phyloP scores from a whole-genome alignment of 2,113 vertebrate genomes.

The Isichthys henryi region DNA sequence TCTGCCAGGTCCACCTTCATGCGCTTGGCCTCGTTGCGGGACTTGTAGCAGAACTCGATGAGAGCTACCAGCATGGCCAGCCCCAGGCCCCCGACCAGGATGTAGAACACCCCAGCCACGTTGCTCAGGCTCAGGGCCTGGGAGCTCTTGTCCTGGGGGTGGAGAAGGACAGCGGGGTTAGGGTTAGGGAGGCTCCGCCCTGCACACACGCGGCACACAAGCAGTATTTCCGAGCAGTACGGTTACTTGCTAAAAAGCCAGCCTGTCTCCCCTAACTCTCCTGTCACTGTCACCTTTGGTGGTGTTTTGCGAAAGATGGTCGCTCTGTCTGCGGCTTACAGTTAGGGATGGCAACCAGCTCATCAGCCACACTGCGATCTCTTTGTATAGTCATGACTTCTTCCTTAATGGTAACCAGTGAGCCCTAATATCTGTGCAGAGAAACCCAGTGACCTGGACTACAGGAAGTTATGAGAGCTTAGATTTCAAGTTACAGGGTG shows the following conservation, averaged over 20 bases:
- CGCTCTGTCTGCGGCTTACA: not conserved
- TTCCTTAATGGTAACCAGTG: not conserved
- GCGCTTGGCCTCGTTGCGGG: constrained; percentile 98
- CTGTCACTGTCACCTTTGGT: not conserved
- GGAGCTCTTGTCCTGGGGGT: constrained; percentile 88
- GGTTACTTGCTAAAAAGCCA: not conserved
- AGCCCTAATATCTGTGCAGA: not conserved
- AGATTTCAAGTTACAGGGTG: not conserved
- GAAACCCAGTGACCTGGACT: not conserved
- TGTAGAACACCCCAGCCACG: constrained; percentile 99
- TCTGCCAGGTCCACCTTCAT: constrained; percentile 98
- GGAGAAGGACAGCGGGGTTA: constrained; percentile 50
- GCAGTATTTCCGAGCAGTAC: not conserved
- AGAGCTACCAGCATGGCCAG: constrained; percentile 99
- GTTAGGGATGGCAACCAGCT: not conserved
- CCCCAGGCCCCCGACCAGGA: constrained; percentile 98
- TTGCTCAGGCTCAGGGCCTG: constrained; percentile 98
- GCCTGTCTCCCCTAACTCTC: not conserved
- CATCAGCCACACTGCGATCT: not conserved
- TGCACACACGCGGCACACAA: constrained; percentile 13
- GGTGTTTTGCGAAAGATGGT: not conserved
- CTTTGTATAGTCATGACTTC: not conserved
- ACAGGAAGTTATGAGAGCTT: not conserved
- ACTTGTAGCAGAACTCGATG: constrained; percentile 99
- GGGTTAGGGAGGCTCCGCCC: constrained; percentile 31